phyloP scores from a whole-genome alignment of 1,140 invertebrate genomes.

The Lutraria rhynchaena region DNA sequence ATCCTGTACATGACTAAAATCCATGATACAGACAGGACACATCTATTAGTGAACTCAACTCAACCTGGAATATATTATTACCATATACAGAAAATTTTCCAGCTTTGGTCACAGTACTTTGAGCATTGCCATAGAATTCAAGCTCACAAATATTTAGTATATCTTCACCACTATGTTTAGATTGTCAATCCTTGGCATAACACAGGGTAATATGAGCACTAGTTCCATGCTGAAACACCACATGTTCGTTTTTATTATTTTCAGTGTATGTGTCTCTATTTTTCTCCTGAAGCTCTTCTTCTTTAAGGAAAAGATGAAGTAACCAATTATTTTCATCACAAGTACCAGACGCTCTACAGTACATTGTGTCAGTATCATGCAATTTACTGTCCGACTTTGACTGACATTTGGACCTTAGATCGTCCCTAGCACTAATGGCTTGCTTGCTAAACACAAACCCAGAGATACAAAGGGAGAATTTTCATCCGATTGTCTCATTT shows the following conservation, averaged over 20 bases:
- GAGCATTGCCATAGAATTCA: constrained; percentile 35
- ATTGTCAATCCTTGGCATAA: constrained; percentile 34
- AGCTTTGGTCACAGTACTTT: background rate
- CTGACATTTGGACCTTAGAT: constrained; percentile 34
- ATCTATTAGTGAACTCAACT: background rate
- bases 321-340: background rate
- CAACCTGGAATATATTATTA: constrained; percentile 8
- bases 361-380: no score
- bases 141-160: constrained; percentile 28
- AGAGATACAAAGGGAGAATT: constrained; percentile 58
- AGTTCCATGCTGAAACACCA: constrained; percentile 24
- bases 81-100: constrained; percentile 21
- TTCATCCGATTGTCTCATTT: constrained; percentile 56
- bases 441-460: constrained; percentile 65
- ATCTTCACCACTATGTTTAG: constrained; percentile 43
- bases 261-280: background rate
- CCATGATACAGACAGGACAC: constrained; percentile 37
- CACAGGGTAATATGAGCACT: constrained; percentile 49
- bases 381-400: no score
- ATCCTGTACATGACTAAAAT: constrained; percentile 35
- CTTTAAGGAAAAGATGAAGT: constrained; percentile 25
- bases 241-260: constrained; percentile 7
- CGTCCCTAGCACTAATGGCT: constrained; percentile 61
- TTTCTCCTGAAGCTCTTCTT: constrained; percentile 35
- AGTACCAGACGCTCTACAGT: no score